Evolutionary conservation across 1,140 invertebrate genomes (phyloP), one percentile per base, ranked within the genome.

Genomic region (Pachypsylla venusta): DNA sequence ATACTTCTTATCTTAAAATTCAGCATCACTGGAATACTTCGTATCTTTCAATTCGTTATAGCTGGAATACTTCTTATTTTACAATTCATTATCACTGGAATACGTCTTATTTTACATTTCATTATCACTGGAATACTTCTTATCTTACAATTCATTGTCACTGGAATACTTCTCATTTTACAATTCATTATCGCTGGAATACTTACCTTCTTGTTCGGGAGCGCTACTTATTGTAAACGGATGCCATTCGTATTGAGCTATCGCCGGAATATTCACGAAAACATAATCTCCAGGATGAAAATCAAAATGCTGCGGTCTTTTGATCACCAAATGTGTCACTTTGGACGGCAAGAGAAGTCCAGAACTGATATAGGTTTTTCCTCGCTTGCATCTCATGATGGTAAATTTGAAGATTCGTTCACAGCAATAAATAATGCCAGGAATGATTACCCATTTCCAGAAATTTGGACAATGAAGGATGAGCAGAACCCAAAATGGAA

Each of bases 191-290:
- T 12, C 42, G 7, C 42, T 5, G 14, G 4, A 25, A 55, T 56
- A 59, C 62, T 67, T 65, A 91, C 89, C 88, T 77, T 87, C 82
- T 70, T 93, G 84, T 74, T 97, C 93, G 0, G 93, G 93, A 19
- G 92, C 90, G 66, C 89, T 93, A 73, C 91, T 94, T 63, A 97
- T 89, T 1, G 93, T 96, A 67, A 98, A 96, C 0, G 93, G 93
- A 81, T 97, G 93, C 92, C 92, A 97, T 73, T 97, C 94, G 68
- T 89, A 93, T 56, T 81, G 82, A 1, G 94, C 91, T 63, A 97
- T 93, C 3, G 79, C 80, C 0, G 93, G 93, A 59, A 98, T 87
- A 68, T 93, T 93, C 1, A 96, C 83, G 67, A 93, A 97, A 14
- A 96, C 81, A 68, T 96, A 98, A 73, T 97, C 94, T 0, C 93